Evolutionary conservation across 1,140 invertebrate species (phyloP).

Genomic region (Cyrtorhinus lividipennis): DNA sequence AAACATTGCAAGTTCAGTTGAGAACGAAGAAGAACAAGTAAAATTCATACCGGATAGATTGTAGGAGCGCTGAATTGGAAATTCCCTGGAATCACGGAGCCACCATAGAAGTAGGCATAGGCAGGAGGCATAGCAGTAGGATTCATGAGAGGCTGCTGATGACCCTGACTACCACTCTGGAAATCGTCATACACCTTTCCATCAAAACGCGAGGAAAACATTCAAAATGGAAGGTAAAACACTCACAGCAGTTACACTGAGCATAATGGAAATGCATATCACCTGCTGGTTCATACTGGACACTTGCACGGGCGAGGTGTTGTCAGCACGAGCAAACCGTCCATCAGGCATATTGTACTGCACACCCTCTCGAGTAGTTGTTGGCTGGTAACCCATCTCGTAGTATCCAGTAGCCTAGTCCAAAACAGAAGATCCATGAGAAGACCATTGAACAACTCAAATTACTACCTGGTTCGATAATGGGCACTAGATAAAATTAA

Average conservation of each 20-base stretch:
- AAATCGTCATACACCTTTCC: slow-evolving; percentile 18
- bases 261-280: slow-evolving; percentile 7
- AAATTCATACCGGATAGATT: slow-evolving; percentile 43
- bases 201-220: background rate
- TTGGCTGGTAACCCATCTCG: slow-evolving; percentile 46
- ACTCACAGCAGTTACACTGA: background rate
- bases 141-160: slow-evolving; percentile 44
- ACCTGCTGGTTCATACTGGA: slow-evolving; percentile 56
- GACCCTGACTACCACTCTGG: slow-evolving; percentile 40
- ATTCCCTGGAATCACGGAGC: slow-evolving; percentile 49
- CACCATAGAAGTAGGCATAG: slow-evolving; percentile 52
- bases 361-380: slow-evolving; percentile 39
- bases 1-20: no score
- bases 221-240: background rate
- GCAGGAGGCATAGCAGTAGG: slow-evolving; percentile 38
- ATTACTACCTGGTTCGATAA: no score
- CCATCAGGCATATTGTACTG: slow-evolving; percentile 57
- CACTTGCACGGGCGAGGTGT: slow-evolving; percentile 65
- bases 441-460: no score
- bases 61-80: slow-evolving; percentile 58
- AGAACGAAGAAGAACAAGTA: no score
- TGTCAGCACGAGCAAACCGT: slow-evolving; percentile 62
- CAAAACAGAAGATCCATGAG: no score
- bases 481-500: no score
- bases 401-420: slow-evolving; percentile 38